These are phyloP conservation scores for Cephus nigrinus DNA, from an alignment of 2,888 invertebrate species.

Conservation along the genomic window DNA sequence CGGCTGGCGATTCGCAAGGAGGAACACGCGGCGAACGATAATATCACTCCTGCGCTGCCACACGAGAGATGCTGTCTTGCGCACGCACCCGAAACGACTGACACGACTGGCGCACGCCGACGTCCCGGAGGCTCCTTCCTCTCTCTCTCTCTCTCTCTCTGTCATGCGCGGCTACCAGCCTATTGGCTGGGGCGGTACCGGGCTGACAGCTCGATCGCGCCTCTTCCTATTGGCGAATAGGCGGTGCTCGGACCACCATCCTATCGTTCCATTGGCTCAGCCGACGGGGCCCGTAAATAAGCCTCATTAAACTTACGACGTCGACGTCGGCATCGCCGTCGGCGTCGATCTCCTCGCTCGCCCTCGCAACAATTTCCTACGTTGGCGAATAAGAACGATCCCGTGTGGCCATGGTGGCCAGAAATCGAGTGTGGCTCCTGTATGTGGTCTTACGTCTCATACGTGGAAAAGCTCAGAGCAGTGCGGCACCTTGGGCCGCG, in stretches of 20 bases:
- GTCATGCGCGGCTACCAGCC: constrained; percentile 40
- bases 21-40: too few species aligned
- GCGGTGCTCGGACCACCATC: constrained; percentile 50
- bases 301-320: constrained; percentile 43
- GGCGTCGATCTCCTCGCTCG: too few species aligned
- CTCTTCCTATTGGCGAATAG: constrained; percentile 45
- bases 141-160: constrained; percentile 10
- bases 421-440: too few species aligned
- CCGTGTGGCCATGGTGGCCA: too few species aligned
- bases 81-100: constrained; percentile 55
- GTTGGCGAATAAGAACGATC: too few species aligned
- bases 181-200: constrained; percentile 46
- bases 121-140: constrained; percentile 24
- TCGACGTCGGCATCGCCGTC: constrained; percentile 6
- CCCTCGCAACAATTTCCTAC: too few species aligned
- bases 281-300: constrained; percentile 37
- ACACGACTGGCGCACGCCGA: constrained; percentile 43
- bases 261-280: constrained; percentile 39
- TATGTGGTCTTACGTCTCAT: too few species aligned
- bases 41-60: background rate
- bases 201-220: constrained; percentile 25
- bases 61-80: constrained; percentile 49
- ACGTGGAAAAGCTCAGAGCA: too few species aligned
- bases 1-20: too few species aligned
- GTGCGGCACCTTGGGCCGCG: too few species aligned